A percentile compares a stretch with the other conserved stretches of the same genome.
Evolutionary conservation across 2,113 vertebrate genomes (phyloP).

Genomic region (Myanophis thanlyinensis): DNA sequence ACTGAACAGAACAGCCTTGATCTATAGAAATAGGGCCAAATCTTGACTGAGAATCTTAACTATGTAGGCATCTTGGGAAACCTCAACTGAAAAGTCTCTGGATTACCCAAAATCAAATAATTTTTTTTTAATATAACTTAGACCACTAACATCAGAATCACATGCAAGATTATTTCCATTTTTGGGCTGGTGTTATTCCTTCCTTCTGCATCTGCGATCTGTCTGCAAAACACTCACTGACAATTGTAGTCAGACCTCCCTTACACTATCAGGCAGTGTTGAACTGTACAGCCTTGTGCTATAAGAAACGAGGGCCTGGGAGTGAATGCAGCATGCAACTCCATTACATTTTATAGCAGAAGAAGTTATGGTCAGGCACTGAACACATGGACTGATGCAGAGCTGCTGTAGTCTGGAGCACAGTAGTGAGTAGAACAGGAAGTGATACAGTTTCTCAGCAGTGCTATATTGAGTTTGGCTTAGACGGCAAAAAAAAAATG

Average conservation of each 20-base stretch:
- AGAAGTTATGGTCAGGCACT: constrained; percentile 14
- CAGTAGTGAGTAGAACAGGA: not conserved
- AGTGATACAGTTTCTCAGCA: not conserved
- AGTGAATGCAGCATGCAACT: not conserved
- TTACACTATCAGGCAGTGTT: not conserved
- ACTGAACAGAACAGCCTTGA: not conserved
- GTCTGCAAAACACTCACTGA: not conserved
- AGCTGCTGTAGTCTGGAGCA: not conserved
- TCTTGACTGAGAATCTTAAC: not conserved
- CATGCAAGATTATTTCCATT: constrained; percentile 10
- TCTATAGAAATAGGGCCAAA: not conserved
- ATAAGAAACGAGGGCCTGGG: not conserved
- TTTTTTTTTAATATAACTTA: not conserved
- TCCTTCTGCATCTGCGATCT: constrained; percentile 31
- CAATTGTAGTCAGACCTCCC: constrained; percentile 7
- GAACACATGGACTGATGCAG: not conserved
- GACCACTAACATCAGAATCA: not conserved
- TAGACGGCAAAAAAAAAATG: not conserved
- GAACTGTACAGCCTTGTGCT: fast-evolving
- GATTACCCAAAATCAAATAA: not conserved
- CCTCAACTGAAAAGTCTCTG: not conserved
- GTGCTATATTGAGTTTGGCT: not conserved
- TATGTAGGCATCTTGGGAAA: not conserved
- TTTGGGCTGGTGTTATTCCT: not conserved
- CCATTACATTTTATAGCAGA: not conserved